Conservation (phyloP, 92 coral and sea anemone genomes). For the Actinostola sp. region DNA sequence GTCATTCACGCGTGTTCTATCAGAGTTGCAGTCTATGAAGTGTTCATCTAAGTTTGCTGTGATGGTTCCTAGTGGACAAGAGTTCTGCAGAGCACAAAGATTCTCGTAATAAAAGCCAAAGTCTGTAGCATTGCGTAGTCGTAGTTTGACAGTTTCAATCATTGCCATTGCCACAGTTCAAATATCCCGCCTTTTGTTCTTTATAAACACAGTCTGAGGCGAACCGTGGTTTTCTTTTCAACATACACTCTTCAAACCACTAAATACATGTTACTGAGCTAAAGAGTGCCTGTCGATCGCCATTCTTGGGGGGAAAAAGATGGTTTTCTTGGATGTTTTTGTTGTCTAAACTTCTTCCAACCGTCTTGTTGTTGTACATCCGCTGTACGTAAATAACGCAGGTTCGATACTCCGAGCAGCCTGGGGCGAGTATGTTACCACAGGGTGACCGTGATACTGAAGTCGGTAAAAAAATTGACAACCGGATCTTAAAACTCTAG, state of each 20-base stretch:
- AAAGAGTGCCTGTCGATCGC: too few relatives aligned
- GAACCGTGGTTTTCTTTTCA: too few relatives aligned
- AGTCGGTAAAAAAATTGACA: too few relatives aligned
- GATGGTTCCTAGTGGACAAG: constrained; percentile 89
- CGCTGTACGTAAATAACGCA: neutral
- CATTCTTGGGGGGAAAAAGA: too few relatives aligned
- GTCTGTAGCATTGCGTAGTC: constrained; percentile 88
- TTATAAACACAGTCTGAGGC: too few relatives aligned
- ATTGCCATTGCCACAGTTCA: constrained; percentile 58
- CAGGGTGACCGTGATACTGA: too few relatives aligned
- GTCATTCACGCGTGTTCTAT: constrained; percentile 85
- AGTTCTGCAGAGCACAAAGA: constrained; percentile 94
- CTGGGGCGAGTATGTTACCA: too few relatives aligned
- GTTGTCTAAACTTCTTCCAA: neutral
- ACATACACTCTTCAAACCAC: too few relatives aligned
- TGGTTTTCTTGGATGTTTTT: neutral
- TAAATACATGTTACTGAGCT: neutral
- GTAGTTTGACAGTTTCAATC: constrained; percentile 94
- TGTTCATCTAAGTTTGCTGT: constrained; percentile 90
- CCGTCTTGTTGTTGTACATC: constrained; percentile 1
- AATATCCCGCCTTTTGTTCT: constrained; percentile 7
- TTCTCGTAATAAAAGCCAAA: constrained; percentile 88
- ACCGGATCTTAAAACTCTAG: too few relatives aligned
- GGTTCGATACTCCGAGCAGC: neutral
- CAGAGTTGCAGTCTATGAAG: constrained; percentile 91